A percentile compares a stretch with the other conserved stretches of the same genome.
phyloP scores from a whole-genome alignment of 2,888 invertebrate genomes.

The Allolobophora icterica region DNA sequence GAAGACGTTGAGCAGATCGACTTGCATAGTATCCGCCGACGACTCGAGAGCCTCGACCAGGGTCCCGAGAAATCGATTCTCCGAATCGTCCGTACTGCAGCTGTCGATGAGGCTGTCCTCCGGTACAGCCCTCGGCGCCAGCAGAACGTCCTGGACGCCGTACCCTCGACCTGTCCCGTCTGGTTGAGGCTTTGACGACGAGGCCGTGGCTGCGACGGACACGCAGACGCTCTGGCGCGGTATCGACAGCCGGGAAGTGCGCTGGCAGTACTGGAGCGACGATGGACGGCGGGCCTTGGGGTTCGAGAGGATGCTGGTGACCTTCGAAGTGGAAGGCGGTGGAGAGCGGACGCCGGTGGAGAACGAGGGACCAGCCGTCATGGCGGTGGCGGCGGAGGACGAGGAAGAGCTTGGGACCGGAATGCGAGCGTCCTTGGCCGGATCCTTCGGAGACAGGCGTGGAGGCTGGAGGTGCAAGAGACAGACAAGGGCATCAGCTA shows the following conservation, averaged over 20 bases:
- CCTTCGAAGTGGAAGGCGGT: slow-evolving; percentile 2
- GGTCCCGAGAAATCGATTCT: slow-evolving; percentile 31
- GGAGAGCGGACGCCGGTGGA: background rate
- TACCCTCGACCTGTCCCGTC: background rate
- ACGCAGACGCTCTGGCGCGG: background rate
- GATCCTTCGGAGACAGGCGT: slow-evolving; percentile 41
- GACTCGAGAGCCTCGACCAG: slow-evolving; percentile 35
- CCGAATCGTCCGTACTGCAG: slow-evolving; percentile 35
- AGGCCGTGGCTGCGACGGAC: background rate
- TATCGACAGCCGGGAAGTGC: background rate
- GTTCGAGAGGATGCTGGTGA: slow-evolving; percentile 22
- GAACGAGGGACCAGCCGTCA: background rate
- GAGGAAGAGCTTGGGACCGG: slow-evolving; percentile 26
- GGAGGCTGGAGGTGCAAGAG: slow-evolving; percentile 36
- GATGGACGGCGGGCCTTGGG: slow-evolving; percentile 39
- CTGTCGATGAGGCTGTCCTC: slow-evolving; percentile 48
- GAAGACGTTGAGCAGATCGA: slow-evolving; percentile 35
- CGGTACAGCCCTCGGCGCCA: slow-evolving; percentile 48
- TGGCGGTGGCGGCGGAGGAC: background rate
- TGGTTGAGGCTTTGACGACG: background rate
- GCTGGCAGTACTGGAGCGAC: slow-evolving; percentile 42
- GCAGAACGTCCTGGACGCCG: background rate
- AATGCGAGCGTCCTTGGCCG: slow-evolving; percentile 18
- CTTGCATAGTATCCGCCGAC: slow-evolving; percentile 25
- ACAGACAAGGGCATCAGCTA: background rate